Base-by-base conservation (phyloP, 2,888 invertebrate genomes). In the Ormyrus rosae region DNA sequence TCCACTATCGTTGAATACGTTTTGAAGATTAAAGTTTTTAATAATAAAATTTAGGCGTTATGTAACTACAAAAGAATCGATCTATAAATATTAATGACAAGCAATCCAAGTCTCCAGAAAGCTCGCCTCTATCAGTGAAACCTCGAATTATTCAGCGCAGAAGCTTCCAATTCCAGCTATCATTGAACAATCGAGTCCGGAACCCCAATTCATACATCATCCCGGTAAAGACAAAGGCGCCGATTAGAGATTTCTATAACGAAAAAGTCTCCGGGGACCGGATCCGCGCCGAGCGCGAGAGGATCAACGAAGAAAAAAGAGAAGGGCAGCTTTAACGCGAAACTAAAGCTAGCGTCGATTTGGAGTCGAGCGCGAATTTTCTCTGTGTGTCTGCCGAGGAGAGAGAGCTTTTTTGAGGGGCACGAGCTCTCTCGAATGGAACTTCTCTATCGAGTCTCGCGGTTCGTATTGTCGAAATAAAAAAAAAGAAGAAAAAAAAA, bases 41-140 rank as follows among this genome's bases (percentile, higher is more conserved):
- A 2, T 34, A 34, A 34, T 34, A 34, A 34, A 34, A 34, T 34
- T 34, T 34, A 2, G 34, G 34, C 34, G 34, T 2, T 34, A 34
- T 34, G 34, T 3, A 34, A 34, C 34, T 34, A 34, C 34, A 34
- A 34, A 34, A 19, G 4, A 61, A 64, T 48, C 74, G 70, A 48
- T 65, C 79, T 74, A 69, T 79, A 74, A 79, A 79, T 79, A 79
- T 79, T 74, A 74, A 79, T 74, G 48, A 11, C 6, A 9, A 9
- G 51, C 46, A 60, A 74, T 60, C 70, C 74, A 51, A 74, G 64
- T 56, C 34, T 56, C 61, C 61, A 19, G 51, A 45, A 68, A 70
- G 61, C 46, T 70, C 64, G n/a, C 69, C 50, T 2, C 34, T 64
- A 64, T 46, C 9, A 11, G 53, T 61, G 70, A 60, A 75, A 71